Evolutionary conservation across 2,113 vertebrate species (phyloP).

Genomic region (Halcyon malimbica): DNA sequence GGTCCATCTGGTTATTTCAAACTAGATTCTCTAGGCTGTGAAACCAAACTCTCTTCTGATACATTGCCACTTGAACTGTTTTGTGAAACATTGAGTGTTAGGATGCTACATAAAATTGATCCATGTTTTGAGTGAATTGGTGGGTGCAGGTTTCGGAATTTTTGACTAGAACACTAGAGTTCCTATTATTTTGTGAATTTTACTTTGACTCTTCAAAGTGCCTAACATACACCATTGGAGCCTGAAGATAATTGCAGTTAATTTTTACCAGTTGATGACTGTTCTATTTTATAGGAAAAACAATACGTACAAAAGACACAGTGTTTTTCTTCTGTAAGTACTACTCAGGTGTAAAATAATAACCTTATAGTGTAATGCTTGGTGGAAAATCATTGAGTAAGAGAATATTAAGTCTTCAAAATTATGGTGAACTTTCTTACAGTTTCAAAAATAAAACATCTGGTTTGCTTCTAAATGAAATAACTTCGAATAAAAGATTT

Average conservation of each 20-base stretch:
- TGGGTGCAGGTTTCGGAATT: background rate
- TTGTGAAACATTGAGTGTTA: background rate
- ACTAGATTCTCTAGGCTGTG: background rate
- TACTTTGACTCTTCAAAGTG: background rate
- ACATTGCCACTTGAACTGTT: background rate
- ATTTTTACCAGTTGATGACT: background rate
- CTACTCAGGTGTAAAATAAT: background rate
- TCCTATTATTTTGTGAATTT: background rate
- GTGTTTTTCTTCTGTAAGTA: background rate
- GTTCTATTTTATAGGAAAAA: background rate
- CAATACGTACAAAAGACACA: background rate
- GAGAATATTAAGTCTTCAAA: background rate
- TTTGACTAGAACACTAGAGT: background rate
- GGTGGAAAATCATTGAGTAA: background rate
- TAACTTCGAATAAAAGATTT: background rate
- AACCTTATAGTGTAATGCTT: background rate
- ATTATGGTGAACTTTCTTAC: background rate
- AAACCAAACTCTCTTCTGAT: background rate
- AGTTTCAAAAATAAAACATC: background rate
- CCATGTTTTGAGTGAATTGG: background rate
- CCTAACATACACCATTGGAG: background rate
- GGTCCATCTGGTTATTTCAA: background rate
- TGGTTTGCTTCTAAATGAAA: background rate
- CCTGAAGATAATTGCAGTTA: background rate
- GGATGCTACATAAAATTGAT: background rate